Base-by-base conservation (phyloP, 2,888 invertebrate species). In the Caenorhabditis becei region DNA sequence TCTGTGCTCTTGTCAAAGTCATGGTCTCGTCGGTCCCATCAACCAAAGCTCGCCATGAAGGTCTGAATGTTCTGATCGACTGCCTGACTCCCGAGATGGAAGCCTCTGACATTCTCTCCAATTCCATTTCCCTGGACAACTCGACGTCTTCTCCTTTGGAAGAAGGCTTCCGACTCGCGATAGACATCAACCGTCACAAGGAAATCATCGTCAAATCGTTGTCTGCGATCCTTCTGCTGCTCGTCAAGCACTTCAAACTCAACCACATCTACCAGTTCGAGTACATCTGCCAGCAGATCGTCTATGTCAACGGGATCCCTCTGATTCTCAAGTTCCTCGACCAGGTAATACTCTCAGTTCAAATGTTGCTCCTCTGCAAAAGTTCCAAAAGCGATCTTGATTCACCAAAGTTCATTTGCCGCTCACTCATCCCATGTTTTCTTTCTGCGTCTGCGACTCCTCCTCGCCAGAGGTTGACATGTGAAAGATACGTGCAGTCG, bases 241-340 rank as follows among this genome's bases (percentile, higher is more conserved):
- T 98, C 67, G 93, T 99, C 85, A 99, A 99, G 92, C 97, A 99
- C 93, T 96, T 98, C 91, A 98, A 98, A 92, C 91, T 95, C 54
- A 99, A 97, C 93, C 99, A 99, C 93, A 94, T 98, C 58, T 99
- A 97, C 92, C 99, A 99, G 91, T 99, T 98, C 32, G 99, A 99
- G 92, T 98, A 96, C 91, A 96, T 98, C 95, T 96, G 97, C 1
- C 97, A 99, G 92, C 97, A 99, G 93, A 93, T 89, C 14, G 87
- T 99, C 11, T 98, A 98, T 93, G 98, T 98, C 77, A 99, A 99
- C 92, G 99, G 98, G 91, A 97, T 99, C 92, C 99, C 99, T 0
- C 93, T 99, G 81, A 96, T 99, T 23, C 93, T 99, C 69, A 99
- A 99, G 92, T 99, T 99, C 93, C 96, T 99, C 92, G 99, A 99